Evolutionary conservation across 2,113 vertebrate genomes (phyloP).

Genomic region (Fulmarus glacialis): DNA sequence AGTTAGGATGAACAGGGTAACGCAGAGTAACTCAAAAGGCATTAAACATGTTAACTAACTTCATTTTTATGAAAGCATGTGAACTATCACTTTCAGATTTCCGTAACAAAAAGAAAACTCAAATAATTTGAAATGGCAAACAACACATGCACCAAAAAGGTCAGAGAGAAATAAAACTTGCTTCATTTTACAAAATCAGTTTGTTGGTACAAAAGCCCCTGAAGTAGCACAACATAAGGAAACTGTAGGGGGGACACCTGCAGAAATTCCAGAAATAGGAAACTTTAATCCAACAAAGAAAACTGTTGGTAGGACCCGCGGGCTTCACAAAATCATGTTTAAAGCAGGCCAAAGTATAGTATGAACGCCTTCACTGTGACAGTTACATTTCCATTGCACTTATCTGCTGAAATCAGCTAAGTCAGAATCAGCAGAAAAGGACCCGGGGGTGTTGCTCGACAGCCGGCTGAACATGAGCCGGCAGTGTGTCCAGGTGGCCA

Average conservation of each 20-base stretch:
- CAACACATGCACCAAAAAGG: neutral
- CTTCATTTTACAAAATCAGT: neutral
- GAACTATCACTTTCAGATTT: neutral
- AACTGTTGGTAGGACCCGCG: neutral
- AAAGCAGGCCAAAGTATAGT: neutral
- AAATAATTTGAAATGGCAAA: neutral
- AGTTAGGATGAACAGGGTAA: neutral
- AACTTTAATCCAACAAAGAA: neutral
- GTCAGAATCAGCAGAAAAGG: fast-evolving
- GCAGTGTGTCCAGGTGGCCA: too few relatives aligned
- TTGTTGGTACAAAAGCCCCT: neutral
- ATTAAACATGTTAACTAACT: neutral
- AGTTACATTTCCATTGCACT: neutral
- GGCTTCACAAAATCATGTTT: neutral
- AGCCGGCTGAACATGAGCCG: fast-evolving
- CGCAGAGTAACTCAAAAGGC: neutral
- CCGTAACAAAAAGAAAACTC: neutral
- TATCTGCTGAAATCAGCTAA: neutral
- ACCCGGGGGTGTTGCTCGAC: neutral
- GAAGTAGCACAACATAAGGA: fast-evolving
- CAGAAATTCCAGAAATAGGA: neutral
- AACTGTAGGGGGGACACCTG: neutral
- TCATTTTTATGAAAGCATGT: neutral
- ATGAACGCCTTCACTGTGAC: neutral
- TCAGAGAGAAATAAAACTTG: neutral